Percentiles rank a stretch among this genome's conserved stretches.
These are phyloP conservation scores for Danionella dracula DNA, from an alignment of 2,797 vertebrate species.

Conservation along the genomic window DNA sequence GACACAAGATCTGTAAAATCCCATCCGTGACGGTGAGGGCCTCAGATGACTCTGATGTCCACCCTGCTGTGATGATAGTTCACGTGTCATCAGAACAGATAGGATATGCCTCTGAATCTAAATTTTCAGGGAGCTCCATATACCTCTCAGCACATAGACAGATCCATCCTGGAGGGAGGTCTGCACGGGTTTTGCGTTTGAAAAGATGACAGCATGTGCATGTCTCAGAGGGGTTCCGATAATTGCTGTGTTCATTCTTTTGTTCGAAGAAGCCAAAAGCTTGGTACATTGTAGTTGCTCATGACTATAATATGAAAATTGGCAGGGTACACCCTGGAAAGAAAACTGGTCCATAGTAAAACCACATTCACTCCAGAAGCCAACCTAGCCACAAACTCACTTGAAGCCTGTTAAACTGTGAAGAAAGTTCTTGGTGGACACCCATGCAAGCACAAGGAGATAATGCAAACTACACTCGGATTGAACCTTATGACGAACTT, in stretches of 20 bases:
- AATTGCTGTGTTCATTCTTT: constrained; percentile 49
- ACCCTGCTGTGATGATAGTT: constrained; percentile 44
- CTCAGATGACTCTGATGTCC: constrained; percentile 43
- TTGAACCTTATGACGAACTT: too few relatives aligned
- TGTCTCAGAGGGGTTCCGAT: constrained; percentile 33
- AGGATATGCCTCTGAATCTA: constrained; percentile 43
- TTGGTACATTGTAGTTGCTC: too few relatives aligned
- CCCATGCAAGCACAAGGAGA: too few relatives aligned
- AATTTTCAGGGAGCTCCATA: constrained; percentile 14
- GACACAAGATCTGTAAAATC: constrained; percentile 46
- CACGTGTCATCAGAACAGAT: constrained; percentile 49
- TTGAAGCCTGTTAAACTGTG: too few relatives aligned
- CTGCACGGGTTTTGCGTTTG: constrained; percentile 25
- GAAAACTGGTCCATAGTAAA: too few relatives aligned
- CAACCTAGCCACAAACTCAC: too few relatives aligned
- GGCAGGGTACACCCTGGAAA: too few relatives aligned
- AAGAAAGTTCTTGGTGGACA: too few relatives aligned
- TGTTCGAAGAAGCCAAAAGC: too few relatives aligned
- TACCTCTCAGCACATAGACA: background rate
- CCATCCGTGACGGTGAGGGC: constrained; percentile 36
- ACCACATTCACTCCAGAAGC: too few relatives aligned
- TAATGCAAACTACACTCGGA: too few relatives aligned
- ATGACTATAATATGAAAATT: too few relatives aligned
- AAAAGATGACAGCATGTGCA: constrained; percentile 31
- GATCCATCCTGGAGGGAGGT: constrained; percentile 16